A percentile compares a stretch with the other conserved stretches of the same genome.
phyloP scores from a whole-genome alignment of 2,113 vertebrate species.

The Canis aureus region DNA sequence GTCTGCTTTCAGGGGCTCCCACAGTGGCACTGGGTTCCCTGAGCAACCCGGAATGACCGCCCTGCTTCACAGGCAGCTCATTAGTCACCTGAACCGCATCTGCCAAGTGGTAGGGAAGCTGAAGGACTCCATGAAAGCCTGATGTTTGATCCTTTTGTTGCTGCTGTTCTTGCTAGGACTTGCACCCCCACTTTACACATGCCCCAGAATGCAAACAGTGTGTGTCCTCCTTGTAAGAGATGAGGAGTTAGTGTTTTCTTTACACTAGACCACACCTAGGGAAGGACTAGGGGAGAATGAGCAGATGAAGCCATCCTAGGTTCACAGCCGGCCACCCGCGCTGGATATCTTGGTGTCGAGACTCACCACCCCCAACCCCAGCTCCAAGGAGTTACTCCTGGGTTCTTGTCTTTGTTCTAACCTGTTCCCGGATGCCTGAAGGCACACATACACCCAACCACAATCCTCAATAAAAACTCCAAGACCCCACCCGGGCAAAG shows the following conservation, averaged over 20 bases:
- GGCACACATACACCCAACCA: neutral
- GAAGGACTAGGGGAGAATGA: neutral
- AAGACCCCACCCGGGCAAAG: neutral
- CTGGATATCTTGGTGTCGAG: neutral
- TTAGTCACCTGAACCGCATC: no score
- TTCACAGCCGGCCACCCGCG: neutral
- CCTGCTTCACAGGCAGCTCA: neutral
- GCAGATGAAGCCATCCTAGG: neutral
- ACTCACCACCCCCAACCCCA: no score
- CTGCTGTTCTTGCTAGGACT: neutral
- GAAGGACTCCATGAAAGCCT: neutral
- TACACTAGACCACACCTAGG: neutral
- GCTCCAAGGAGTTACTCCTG: neutral
- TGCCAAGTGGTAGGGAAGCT: neutral
- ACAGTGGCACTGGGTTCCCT: rapidly evolving
- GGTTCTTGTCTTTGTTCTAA: neutral
- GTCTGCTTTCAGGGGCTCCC: neutral
- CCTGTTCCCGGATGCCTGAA: neutral
- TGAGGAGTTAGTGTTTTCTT: neutral
- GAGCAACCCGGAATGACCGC: rapidly evolving
- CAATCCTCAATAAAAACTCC: neutral
- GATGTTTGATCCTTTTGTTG: neutral
- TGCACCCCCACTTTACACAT: neutral
- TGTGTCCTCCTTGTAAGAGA: neutral
- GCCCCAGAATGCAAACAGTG: no score